Evolutionary conservation across 2,797 vertebrate genomes (phyloP).

Genomic region (Sorex maritimensis): DNA sequence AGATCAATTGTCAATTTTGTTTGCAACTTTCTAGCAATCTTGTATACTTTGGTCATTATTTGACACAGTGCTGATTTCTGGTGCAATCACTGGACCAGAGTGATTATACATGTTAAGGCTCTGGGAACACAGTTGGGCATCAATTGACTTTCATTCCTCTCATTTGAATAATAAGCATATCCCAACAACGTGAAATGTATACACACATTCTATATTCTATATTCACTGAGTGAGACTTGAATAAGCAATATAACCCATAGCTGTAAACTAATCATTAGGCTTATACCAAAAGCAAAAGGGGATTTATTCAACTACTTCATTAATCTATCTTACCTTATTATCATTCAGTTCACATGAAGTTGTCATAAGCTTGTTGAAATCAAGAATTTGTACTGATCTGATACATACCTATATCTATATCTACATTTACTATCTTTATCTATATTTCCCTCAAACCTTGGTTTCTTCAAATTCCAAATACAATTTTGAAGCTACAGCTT

Average conservation of each 20-base stretch:
- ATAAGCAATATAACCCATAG: neutral
- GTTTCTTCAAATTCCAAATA: neutral
- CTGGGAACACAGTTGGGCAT: neutral
- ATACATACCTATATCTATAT: no score
- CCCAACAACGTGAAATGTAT: neutral
- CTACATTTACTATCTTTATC: no score
- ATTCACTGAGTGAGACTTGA: neutral
- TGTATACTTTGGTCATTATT: neutral
- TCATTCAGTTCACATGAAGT: neutral
- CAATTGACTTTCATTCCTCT: neutral
- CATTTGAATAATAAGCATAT: constrained; percentile 1
- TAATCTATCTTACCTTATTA: neutral
- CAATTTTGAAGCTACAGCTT: constrained; percentile 61
- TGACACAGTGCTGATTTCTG: neutral
- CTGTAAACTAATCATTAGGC: neutral
- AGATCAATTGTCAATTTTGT: neutral
- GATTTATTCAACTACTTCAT: neutral
- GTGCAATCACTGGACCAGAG: neutral
- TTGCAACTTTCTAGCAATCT: neutral
- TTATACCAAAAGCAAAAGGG: neutral
- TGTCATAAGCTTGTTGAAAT: neutral
- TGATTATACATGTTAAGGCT: neutral
- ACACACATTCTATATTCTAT: neutral
- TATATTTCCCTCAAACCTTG: neutral
- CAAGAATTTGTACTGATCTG: neutral